These are phyloP conservation scores for Scomber scombrus DNA, from an alignment of 2,113 vertebrate genomes.

Conservation along the genomic window DNA sequence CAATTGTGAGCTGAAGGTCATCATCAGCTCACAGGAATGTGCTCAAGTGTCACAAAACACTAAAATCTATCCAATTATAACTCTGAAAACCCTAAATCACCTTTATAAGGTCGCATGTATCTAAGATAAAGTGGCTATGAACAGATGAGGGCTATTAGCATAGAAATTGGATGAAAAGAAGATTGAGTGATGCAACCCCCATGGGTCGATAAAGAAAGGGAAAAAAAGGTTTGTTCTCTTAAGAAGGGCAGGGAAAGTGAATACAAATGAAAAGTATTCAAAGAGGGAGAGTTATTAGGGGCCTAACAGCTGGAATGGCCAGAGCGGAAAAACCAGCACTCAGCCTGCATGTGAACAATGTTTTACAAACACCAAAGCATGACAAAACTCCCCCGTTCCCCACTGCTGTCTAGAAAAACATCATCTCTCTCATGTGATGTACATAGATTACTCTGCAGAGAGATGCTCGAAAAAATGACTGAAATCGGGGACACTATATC, in stretches of 20 bases:
- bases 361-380: conserved; percentile 43
- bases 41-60: conserved; percentile 22
- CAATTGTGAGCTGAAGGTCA: conserved; percentile 37
- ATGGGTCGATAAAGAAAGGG: conserved; percentile 21
- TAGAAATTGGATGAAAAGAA: conserved; percentile 71
- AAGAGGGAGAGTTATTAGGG: conserved; percentile 23
- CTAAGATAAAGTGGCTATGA: conserved; percentile 60
- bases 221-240: conserved; percentile 41
- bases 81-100: conserved; percentile 50
- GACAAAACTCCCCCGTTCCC: conserved; percentile 5
- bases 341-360: conserved; percentile 4
- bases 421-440: conserved; percentile 20
- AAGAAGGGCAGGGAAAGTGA: conserved; percentile 29
- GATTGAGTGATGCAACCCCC: conserved; percentile 55
- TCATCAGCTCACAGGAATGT: conserved; percentile 14
- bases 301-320: conserved; percentile 26
- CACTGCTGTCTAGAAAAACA: conserved; percentile 26
- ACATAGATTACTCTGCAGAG: conserved; percentile 18
- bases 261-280: conserved; percentile 45
- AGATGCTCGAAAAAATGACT: background rate
- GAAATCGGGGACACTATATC: conserved; percentile 4
- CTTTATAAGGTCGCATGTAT: conserved; percentile 64
- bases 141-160: conserved; percentile 77
- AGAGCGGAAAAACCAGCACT: conserved; percentile 9
- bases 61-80: conserved; percentile 39